phyloP scores from a whole-genome alignment of 2,797 vertebrate genomes.

The Amblyopsis hoosieri region DNA sequence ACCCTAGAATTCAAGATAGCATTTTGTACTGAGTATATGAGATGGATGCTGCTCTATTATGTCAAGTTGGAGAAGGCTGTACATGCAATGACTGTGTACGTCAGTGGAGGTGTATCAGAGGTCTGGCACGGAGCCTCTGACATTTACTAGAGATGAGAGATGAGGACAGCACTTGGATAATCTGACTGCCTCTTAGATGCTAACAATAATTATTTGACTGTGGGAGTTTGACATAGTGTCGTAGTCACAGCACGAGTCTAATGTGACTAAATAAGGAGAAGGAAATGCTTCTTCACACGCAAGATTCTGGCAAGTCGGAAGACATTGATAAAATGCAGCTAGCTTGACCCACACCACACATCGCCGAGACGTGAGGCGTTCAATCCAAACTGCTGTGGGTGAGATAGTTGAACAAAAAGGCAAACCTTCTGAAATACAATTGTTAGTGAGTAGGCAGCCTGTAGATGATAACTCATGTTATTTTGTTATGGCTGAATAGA shows the following conservation, averaged over 20 bases:
- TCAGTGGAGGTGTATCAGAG: constrained; percentile 8
- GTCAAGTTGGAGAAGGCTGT: neutral
- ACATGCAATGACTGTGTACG: neutral
- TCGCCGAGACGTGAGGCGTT: constrained; percentile 47
- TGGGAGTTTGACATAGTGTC: constrained; percentile 28
- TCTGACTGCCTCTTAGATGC: constrained; percentile 4
- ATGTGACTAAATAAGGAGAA: constrained; percentile 69
- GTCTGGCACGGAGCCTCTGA: constrained; percentile 29
- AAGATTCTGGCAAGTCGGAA: constrained; percentile 39
- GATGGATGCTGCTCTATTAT: constrained; percentile 14
- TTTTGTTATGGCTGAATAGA: constrained; percentile 26
- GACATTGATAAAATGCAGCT: constrained; percentile 47
- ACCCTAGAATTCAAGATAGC: constrained; percentile 7
- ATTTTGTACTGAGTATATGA: constrained; percentile 4
- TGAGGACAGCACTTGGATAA: constrained; percentile 33
- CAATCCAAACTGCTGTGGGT: constrained; percentile 47
- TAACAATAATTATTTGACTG: constrained; percentile 46
- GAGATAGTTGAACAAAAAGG: constrained; percentile 36
- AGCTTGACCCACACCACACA: constrained; percentile 35
- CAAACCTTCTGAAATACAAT: constrained; percentile 56
- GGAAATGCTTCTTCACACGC: constrained; percentile 42
- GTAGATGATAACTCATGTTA: constrained; percentile 16
- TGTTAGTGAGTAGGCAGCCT: constrained; percentile 14
- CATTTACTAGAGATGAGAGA: constrained; percentile 24
- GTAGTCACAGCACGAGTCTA: constrained; percentile 36